Evolutionary conservation across 2,797 vertebrate genomes (phyloP).

Genomic region (Spea hammondii): DNA sequence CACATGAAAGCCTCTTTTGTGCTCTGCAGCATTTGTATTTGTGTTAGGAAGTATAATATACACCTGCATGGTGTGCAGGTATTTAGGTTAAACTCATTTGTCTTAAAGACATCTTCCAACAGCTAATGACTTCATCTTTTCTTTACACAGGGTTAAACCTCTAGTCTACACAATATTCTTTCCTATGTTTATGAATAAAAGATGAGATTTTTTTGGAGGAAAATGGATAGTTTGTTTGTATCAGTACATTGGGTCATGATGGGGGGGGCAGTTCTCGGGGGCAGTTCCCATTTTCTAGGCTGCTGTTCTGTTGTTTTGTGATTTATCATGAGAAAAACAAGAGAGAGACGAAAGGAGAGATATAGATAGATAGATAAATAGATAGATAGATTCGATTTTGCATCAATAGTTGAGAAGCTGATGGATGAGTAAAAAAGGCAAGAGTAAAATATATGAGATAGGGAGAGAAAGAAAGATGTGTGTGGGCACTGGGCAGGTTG

Average conservation of each 20-base stretch:
- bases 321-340: background rate
- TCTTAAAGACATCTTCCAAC: background rate
- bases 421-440: background rate
- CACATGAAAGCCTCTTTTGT: conserved; percentile 14
- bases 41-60: conserved; percentile 3
- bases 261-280: background rate
- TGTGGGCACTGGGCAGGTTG: conserved; percentile 47
- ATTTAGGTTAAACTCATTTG: conserved; percentile 35
- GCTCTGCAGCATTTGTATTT: background rate
- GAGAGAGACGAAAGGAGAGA: background rate
- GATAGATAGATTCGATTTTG: no score
- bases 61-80: conserved; percentile 28
- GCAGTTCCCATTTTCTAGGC: conserved; percentile 19
- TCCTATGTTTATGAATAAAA: conserved; percentile 11
- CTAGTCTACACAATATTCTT: background rate
- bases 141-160: background rate
- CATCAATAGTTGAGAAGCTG: background rate
- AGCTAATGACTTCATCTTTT: background rate
- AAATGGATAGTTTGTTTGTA: background rate
- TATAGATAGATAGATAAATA: no score
- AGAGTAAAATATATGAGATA: background rate
- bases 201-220: background rate
- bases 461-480: conserved; percentile 24
- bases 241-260: background rate
- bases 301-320: background rate